phyloP scores from a whole-genome alignment of 2,113 vertebrate species.

The Trachemys scripta region DNA sequence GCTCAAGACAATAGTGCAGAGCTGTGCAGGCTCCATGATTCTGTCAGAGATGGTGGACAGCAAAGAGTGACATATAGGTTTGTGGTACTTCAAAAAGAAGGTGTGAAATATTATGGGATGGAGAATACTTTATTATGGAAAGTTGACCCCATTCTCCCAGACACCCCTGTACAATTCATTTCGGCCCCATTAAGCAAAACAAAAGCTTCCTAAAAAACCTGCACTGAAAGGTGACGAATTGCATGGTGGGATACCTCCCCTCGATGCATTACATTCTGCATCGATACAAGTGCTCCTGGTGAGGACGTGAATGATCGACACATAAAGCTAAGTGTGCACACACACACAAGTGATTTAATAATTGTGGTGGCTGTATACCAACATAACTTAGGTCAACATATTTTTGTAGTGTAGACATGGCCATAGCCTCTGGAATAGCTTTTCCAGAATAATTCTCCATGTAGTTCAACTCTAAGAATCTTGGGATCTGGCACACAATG shows the following conservation, averaged over 20 bases:
- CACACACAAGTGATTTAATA: neutral
- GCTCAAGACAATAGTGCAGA: too few species aligned
- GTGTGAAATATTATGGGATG: neutral
- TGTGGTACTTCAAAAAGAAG: neutral
- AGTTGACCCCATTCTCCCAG: neutral
- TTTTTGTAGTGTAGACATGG: too few species aligned
- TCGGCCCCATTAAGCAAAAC: neutral
- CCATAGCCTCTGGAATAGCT: neutral
- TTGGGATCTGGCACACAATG: neutral
- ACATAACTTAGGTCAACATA: neutral
- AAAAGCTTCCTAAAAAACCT: neutral
- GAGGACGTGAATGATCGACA: too few species aligned
- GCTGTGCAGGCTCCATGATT: neutral
- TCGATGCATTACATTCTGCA: neutral
- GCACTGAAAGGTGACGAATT: too few species aligned
- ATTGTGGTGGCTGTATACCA: neutral
- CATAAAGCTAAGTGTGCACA: too few species aligned
- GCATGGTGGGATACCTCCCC: too few species aligned
- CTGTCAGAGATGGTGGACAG: neutral
- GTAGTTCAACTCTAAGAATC: neutral
- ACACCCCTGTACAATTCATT: neutral
- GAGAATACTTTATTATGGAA: neutral
- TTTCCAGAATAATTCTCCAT: neutral
- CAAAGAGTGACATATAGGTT: neutral
- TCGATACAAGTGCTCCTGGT: too few species aligned